Conservation (phyloP, 2,797 vertebrate species). For the Danio choprae region DNA sequence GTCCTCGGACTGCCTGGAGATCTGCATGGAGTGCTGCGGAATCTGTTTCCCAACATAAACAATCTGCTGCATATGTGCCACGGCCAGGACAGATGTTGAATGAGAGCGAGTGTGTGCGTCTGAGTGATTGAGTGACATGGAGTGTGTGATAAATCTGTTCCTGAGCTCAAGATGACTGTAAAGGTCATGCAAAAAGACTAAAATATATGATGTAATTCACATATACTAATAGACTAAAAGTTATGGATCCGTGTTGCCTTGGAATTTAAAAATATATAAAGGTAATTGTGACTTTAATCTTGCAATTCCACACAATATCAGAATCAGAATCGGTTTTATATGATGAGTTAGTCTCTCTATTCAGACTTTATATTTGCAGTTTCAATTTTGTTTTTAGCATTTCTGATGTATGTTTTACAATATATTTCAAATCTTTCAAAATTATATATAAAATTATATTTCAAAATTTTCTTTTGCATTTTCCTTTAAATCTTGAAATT, state of each 20-base stretch:
- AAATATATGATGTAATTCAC: constrained; percentile 35
- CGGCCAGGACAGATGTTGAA: constrained; percentile 43
- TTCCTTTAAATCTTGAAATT: too few species aligned
- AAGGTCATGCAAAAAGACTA: constrained; percentile 29
- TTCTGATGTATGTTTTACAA: too few species aligned
- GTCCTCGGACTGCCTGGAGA: constrained; percentile 97
- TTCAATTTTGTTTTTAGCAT: too few species aligned
- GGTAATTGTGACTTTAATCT: too few species aligned
- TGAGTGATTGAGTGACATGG: neutral
- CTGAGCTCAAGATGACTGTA: constrained; percentile 26
- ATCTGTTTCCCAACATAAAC: constrained; percentile 94
- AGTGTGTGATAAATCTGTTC: constrained; percentile 30
- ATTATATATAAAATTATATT: too few species aligned
- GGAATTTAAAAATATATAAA: too few species aligned
- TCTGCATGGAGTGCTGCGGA: constrained; percentile 99
- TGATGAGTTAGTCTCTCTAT: too few species aligned
- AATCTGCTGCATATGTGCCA: neutral
- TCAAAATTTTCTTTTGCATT: too few species aligned
- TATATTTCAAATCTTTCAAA: too few species aligned
- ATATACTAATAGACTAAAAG: constrained; percentile 34
- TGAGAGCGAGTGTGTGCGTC: constrained; percentile 24
- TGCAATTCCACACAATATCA: too few species aligned
- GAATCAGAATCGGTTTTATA: too few species aligned
- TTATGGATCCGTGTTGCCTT: neutral
- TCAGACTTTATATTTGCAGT: too few species aligned